phyloP scores from a whole-genome alignment of 2,888 invertebrate species.

The Chouioia cunea region DNA sequence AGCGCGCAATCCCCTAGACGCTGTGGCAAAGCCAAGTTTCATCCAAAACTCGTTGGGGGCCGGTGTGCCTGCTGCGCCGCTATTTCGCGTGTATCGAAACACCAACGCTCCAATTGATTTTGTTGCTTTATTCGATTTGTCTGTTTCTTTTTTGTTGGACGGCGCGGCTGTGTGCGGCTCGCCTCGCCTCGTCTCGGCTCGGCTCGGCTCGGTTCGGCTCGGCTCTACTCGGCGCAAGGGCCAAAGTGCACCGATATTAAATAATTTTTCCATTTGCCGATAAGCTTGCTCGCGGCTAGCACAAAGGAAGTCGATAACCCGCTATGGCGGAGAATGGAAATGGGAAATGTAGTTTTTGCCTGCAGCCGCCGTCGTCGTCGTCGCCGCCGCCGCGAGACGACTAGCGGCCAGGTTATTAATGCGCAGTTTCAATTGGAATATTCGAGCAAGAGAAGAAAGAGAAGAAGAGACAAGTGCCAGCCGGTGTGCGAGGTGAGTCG shows the following conservation, averaged over 20 bases:
- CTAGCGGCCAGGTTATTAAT: no score
- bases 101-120: constrained; percentile 28
- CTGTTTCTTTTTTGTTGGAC: neutral
- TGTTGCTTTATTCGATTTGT: neutral
- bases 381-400: no score
- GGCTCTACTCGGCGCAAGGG: neutral
- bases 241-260: constrained; percentile 38
- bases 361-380: neutral
- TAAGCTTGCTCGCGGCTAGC: constrained; percentile 16
- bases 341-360: constrained; percentile 16
- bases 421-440: no score
- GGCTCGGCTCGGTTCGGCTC: neutral
- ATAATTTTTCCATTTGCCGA: constrained; percentile 38
- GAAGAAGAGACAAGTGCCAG: no score
- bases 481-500: no score
- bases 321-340: constrained; percentile 26
- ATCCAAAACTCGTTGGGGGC: no score
- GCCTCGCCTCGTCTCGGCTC: neutral
- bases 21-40: no score
- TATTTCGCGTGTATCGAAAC: constrained; percentile 32
- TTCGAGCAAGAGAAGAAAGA: no score
- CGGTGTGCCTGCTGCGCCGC: no score
- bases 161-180: neutral
- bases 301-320: constrained; percentile 31
- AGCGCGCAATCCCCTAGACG: no score